Percentiles rank a stretch among this genome's conserved stretches.
Conservation (phyloP, 2,797 vertebrate genomes). For the Anisognathus igniventris region DNA sequence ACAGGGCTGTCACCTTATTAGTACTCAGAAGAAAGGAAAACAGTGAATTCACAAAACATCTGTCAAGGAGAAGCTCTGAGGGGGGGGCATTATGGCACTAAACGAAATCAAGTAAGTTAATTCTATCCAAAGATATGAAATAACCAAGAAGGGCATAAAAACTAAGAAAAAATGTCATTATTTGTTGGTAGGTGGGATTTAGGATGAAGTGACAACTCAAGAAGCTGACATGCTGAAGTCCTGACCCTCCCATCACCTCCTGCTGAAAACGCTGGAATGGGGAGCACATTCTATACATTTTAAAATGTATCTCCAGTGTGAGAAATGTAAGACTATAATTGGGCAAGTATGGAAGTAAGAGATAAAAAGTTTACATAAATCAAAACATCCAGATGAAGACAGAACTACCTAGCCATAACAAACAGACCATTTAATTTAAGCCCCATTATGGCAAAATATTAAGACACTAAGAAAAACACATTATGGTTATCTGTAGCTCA, state of each 20-base stretch:
- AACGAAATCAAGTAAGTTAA: not conserved
- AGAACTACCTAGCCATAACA: not conserved
- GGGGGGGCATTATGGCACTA: not conserved
- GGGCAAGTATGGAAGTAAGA: not conserved
- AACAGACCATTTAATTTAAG: not conserved
- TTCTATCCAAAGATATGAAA: not conserved
- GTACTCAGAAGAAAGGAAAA: slow-evolving; percentile 10
- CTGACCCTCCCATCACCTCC: not conserved
- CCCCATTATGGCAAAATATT: not conserved
- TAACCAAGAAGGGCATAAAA: not conserved
- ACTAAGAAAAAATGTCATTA: not conserved
- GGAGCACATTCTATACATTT: not conserved
- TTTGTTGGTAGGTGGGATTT: not conserved
- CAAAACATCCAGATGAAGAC: not conserved
- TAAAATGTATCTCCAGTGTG: not conserved
- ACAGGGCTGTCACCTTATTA: not conserved
- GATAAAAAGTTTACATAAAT: not conserved
- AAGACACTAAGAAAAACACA: not conserved
- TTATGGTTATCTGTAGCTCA: not conserved
- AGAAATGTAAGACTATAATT: not conserved
- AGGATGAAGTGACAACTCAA: not conserved
- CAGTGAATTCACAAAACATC: not conserved
- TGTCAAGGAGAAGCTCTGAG: not conserved
- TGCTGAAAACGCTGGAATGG: not conserved
- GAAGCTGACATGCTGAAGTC: not conserved